A percentile compares a stretch with the other conserved stretches of the same genome.
Conservation (phyloP, 2,113 vertebrate genomes). For the Cercopithecus mona region DNA sequence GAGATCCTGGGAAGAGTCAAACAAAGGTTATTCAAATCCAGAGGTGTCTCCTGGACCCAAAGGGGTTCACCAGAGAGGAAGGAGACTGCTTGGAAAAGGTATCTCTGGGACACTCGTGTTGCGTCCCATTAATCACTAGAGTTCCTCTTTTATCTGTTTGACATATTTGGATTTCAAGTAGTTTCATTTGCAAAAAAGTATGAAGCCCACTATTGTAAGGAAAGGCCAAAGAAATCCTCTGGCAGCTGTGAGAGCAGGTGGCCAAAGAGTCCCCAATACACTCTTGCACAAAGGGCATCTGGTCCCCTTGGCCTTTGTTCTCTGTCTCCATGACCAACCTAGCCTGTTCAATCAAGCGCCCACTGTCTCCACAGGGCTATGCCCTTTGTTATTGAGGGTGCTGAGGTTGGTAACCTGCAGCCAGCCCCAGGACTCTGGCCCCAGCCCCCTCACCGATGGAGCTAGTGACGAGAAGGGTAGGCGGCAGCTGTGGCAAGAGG, state of each 20-base stretch:
- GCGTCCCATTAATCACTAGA: neutral
- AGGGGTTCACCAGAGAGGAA: neutral
- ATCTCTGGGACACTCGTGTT: neutral
- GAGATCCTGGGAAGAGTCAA: neutral
- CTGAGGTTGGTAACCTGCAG: neutral
- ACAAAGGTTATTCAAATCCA: neutral
- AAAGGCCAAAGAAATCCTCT: neutral
- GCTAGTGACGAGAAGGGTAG: neutral
- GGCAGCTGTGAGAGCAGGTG: neutral
- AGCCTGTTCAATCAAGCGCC: neutral
- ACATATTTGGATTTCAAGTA: slow-evolving; percentile 1
- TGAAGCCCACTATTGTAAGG: neutral
- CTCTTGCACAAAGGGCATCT: neutral
- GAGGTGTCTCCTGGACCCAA: neutral
- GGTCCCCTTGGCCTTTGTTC: neutral
- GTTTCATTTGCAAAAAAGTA: neutral
- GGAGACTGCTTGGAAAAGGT: neutral
- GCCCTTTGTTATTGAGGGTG: neutral
- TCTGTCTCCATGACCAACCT: neutral
- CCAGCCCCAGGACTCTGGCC: neutral
- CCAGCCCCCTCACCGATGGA: neutral
- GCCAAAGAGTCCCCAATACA: neutral
- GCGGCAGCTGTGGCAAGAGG: neutral
- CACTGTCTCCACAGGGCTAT: neutral
- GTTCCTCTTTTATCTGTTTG: neutral